Base-by-base conservation (phyloP, 2,888 invertebrate species). In the Mactromeris polynyma region DNA sequence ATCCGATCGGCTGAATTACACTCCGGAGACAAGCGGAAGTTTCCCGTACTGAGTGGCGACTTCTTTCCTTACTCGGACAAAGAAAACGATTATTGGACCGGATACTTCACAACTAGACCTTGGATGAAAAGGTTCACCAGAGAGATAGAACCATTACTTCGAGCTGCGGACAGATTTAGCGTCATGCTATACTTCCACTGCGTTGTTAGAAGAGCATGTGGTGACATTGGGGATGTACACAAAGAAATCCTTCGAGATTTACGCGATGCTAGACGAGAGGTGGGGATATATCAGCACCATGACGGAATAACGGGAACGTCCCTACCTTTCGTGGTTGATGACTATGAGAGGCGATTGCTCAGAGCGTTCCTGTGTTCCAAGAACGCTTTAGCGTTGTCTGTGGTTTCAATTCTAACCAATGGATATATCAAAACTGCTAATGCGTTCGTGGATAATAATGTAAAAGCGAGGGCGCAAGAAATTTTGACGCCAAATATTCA, bases 231-330 rank as follows among this genome's bases (percentile, higher is more conserved):
- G 7, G 17, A 73, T 40, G 38, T 33, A 6, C 83, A 84, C 9
- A 79, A 51, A 31, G 42, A 64, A 7, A 86, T 90, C n/a, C 14
- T 88, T 38, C 79, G 64, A 21, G 80, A 87, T 21, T 58, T 91
- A 17, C 78, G 86, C 19, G 40, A 79, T 7, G 91, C 91, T 7
- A 54, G 91, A 19, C 97, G 99, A 77, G 98, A 98, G 96, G 97
- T 99, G 90, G 99, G 98, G 0, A 97, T 99, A 14, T 99, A 99
- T 96, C 99, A 99, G 96, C 99, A 99, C 96, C 99, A 99, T 96
- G 99, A 99, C 96, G 99, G 99, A 19, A 99, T 99, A 86, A 99
- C 99, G 0, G 99, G 99, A 11, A 99, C 99, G 0, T 98, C 99
- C 0, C 98, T 98, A 96, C 98, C 98, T 0, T 98, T 97, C 93